Percentiles rank a stretch among this genome's conserved stretches.
These are phyloP conservation scores for Pasiphila rectangulata DNA, from an alignment of 2,888 invertebrate species.

Conservation along the genomic window DNA sequence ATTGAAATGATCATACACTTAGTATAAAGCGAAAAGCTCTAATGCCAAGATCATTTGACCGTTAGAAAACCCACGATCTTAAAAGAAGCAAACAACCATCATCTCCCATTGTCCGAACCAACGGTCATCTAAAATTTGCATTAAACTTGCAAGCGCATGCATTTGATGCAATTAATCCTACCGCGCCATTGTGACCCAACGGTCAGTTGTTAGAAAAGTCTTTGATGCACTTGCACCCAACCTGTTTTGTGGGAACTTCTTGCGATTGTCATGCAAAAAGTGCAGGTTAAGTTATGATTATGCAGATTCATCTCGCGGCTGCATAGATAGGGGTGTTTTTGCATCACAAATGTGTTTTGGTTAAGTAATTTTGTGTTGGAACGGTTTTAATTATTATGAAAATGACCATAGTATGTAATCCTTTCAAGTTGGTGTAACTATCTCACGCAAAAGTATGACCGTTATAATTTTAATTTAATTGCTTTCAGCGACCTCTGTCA, in stretches of 20 bases:
- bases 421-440: neutral
- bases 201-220: conserved; percentile 42
- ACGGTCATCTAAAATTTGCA: conserved; percentile 63
- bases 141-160: conserved; percentile 45
- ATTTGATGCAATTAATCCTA: conserved; percentile 38
- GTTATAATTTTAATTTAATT: conserved; percentile 2
- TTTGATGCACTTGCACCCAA: conserved; percentile 61
- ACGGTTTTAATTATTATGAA: conserved; percentile 15
- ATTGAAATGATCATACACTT: too few species aligned
- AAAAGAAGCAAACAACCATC: conserved; percentile 29
- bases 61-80: conserved; percentile 25
- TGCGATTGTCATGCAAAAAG: conserved; percentile 60
- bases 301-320: conserved; percentile 52
- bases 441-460: conserved; percentile 12
- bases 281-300: conserved; percentile 64
- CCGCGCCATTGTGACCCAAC: conserved; percentile 44
- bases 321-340: conserved; percentile 28
- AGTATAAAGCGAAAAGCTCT: too few species aligned
- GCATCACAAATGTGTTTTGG: conserved; percentile 37
- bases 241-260: conserved; percentile 62
- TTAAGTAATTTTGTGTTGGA: conserved; percentile 20
- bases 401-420: neutral
- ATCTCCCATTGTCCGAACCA: conserved; percentile 40
- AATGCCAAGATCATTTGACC: conserved; percentile 7
- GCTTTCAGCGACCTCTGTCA: too few species aligned